Percentiles rank a stretch among this genome's conserved stretches.
phyloP scores from a whole-genome alignment of 2,888 invertebrate species.

The Apoda limacodes region DNA sequence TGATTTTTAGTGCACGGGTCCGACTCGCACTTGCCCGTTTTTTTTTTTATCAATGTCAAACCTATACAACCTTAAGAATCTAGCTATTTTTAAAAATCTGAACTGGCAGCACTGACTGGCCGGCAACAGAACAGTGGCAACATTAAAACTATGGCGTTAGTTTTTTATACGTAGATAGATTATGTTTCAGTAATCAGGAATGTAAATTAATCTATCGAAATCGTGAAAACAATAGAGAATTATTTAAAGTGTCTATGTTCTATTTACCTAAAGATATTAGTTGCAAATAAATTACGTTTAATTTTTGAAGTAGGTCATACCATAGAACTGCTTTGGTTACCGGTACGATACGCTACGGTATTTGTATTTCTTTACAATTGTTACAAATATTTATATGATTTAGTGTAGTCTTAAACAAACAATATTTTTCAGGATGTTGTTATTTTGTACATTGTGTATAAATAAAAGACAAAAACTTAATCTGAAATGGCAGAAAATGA shows the following conservation, averaged over 20 bases:
- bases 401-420: slow-evolving; percentile 19
- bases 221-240: slow-evolving; percentile 32
- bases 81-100: too few relatives aligned
- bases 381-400: too few relatives aligned
- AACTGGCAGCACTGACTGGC: too few relatives aligned
- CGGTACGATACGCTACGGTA: slow-evolving; percentile 56
- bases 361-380: slow-evolving; percentile 34
- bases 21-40: too few relatives aligned
- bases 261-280: slow-evolving; percentile 24
- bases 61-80: too few relatives aligned
- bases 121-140: too few relatives aligned
- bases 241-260: slow-evolving; percentile 26
- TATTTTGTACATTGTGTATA: slow-evolving; percentile 25
- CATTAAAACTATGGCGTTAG: too few relatives aligned
- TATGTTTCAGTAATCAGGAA: too few relatives aligned
- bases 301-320: slow-evolving; percentile 49
- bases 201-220: slow-evolving; percentile 53
- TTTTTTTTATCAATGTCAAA: too few relatives aligned
- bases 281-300: slow-evolving; percentile 29
- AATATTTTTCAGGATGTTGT: slow-evolving; percentile 31
- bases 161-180: too few relatives aligned
- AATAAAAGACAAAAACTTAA: slow-evolving; percentile 22
- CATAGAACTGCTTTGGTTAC: slow-evolving; percentile 55
- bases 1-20: too few relatives aligned
- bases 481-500: slow-evolving; percentile 64